Conservation (phyloP, 1,140 invertebrate genomes). For the Scaptomyza hsui region DNA sequence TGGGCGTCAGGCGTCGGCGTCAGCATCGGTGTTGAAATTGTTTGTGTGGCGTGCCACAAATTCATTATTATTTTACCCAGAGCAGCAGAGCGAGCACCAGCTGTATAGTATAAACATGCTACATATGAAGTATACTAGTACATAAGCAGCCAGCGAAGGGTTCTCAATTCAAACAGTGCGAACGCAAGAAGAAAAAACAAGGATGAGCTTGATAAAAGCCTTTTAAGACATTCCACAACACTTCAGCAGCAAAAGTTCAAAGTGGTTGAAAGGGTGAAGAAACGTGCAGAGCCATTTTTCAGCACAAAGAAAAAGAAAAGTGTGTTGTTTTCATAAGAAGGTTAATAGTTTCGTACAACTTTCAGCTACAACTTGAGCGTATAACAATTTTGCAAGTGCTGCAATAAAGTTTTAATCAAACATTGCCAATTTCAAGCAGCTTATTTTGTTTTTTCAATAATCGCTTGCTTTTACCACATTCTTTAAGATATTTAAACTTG, state of each 20-base stretch:
- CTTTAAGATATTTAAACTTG: too few species aligned
- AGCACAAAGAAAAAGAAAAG: background rate
- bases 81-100: constrained; percentile 15
- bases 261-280: too few species aligned
- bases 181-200: constrained; percentile 13
- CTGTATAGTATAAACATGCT: constrained; percentile 48
- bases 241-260: background rate
- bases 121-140: constrained; percentile 47
- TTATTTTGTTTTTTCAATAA: too few species aligned
- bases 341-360: background rate
- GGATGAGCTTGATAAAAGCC: constrained; percentile 12
- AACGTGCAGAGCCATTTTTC: background rate
- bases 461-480: too few species aligned
- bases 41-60: constrained; percentile 78
- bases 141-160: constrained; percentile 32
- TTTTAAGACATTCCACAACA: constrained; percentile 15
- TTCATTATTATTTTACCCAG: constrained; percentile 76
- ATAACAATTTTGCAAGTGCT: background rate
- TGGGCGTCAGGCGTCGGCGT: background rate
- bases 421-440: background rate
- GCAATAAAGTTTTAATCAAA: background rate
- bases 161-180: background rate
- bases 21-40: constrained; percentile 48
- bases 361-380: background rate
- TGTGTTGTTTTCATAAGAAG: background rate